Evolutionary conservation across 1,140 invertebrate genomes (phyloP).

Genomic region (Amphibalanus amphitrite): DNA sequence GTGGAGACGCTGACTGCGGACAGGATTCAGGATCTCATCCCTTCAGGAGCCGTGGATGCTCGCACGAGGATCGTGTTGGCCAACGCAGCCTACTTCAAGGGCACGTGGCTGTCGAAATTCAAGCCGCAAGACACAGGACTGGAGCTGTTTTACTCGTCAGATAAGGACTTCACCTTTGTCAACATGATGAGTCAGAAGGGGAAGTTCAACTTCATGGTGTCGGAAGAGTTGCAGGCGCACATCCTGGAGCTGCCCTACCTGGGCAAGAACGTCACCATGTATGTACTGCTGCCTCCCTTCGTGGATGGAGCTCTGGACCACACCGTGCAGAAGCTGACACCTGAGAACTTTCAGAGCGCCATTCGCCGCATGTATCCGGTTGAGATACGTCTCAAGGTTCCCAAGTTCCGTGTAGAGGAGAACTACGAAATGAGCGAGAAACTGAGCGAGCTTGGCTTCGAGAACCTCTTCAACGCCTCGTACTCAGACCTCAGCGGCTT

Average conservation of each 20-base stretch:
- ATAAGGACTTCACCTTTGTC: constrained; percentile 44
- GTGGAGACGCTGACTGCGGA: not conserved
- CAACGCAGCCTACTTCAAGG: constrained; percentile 85
- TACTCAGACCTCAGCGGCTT: constrained; percentile 44
- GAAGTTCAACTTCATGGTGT: constrained; percentile 48
- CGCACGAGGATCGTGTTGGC: not conserved
- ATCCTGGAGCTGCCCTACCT: constrained; percentile 72
- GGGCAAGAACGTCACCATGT: constrained; percentile 67
- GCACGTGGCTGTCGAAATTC: constrained; percentile 62
- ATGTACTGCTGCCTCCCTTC: constrained; percentile 61
- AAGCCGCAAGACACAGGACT: constrained; percentile 42
- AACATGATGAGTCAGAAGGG: constrained; percentile 72
- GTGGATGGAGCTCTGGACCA: constrained; percentile 18
- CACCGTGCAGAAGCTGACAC: constrained; percentile 16
- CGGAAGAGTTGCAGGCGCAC: constrained; percentile 54
- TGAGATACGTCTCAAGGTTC: constrained; percentile 46
- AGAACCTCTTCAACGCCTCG: constrained; percentile 39
- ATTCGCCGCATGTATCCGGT: constrained; percentile 33
- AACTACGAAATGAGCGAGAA: not conserved
- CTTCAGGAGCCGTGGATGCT: not conserved
- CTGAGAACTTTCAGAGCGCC: constrained; percentile 10
- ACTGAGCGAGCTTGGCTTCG: constrained; percentile 25
- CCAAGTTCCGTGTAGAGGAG: constrained; percentile 57
- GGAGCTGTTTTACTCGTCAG: constrained; percentile 52
- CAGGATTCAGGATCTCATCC: not conserved